Conservation (phyloP, 92 coral and sea anemone species). For the Virgularia gustaviana region DNA sequence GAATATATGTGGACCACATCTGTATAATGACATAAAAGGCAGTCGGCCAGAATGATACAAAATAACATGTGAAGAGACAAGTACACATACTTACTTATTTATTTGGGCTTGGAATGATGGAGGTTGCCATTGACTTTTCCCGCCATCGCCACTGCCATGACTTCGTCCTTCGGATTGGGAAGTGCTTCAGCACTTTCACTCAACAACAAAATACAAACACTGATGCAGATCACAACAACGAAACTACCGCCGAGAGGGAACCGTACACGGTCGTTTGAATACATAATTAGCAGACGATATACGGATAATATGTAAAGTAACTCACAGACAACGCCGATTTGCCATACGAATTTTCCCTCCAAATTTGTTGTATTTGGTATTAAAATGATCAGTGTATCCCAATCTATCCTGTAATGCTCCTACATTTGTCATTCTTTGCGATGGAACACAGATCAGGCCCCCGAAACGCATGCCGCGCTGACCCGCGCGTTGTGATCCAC, state of each 20-base stretch:
- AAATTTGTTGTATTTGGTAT: neutral
- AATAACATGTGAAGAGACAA: too few species aligned
- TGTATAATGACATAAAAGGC: too few species aligned
- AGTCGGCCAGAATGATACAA: too few species aligned
- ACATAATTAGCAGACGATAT: neutral
- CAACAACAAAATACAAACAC: constrained; percentile 2
- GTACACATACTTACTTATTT: constrained; percentile 7
- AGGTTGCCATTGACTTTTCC: neutral
- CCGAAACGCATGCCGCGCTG: neutral
- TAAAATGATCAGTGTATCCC: neutral
- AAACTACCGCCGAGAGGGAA: neutral
- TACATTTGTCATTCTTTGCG: constrained; percentile 8
- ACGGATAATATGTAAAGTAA: neutral
- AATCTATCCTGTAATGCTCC: neutral
- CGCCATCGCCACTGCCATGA: neutral
- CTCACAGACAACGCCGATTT: neutral
- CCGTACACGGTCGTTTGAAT: constrained; percentile 1
- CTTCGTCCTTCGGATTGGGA: neutral
- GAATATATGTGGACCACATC: too few species aligned
- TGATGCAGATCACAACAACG: neutral
- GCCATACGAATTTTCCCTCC: constrained; percentile 5
- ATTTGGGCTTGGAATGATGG: constrained; percentile 8
- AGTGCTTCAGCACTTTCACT: neutral
- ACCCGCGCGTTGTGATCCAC: too few species aligned
- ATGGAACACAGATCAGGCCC: neutral